A percentile compares a stretch with the other conserved stretches of the same genome.
Conservation (phyloP, 1,140 invertebrate species). For the Heliothis virescens region DNA sequence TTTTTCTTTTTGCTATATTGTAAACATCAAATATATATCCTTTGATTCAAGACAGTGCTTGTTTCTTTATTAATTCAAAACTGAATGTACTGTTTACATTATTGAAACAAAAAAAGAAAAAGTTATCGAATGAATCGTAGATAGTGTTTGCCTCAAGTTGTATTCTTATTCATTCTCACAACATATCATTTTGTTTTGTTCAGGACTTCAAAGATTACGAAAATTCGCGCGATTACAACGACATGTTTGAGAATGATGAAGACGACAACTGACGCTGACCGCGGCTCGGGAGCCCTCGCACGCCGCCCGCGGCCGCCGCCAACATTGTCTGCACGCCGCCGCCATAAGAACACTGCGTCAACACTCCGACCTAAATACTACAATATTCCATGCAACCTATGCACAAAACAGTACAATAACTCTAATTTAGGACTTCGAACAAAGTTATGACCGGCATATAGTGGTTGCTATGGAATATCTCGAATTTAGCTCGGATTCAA, state of each 20-base stretch:
- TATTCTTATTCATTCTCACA: constrained; percentile 81
- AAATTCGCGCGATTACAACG: constrained; percentile 80
- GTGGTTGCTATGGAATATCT: no score
- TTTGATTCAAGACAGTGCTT: no score
- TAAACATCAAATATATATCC: no score
- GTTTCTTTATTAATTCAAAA: no score
- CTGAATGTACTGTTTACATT: not conserved
- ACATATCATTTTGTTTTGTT: constrained; percentile 68
- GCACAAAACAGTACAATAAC: not conserved
- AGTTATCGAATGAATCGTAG: not conserved
- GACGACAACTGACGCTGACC: constrained; percentile 77
- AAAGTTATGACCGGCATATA: no score
- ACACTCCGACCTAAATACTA: not conserved
- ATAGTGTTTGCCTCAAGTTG: constrained; percentile 61
- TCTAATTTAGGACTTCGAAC: no score
- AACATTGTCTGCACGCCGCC: constrained; percentile 11
- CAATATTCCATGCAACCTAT: no score
- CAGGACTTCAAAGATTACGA: constrained; percentile 83
- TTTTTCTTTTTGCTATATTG: no score
- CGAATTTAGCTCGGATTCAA: not conserved
- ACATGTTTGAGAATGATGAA: constrained; percentile 84
- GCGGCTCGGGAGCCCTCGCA: constrained; percentile 7
- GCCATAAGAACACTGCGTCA: no score
- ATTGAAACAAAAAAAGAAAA: not conserved
- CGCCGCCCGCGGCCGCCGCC: constrained; percentile 19